These are phyloP conservation scores for Pedicia rivosa DNA, from an alignment of 2,888 invertebrate genomes.

Conservation along the genomic window DNA sequence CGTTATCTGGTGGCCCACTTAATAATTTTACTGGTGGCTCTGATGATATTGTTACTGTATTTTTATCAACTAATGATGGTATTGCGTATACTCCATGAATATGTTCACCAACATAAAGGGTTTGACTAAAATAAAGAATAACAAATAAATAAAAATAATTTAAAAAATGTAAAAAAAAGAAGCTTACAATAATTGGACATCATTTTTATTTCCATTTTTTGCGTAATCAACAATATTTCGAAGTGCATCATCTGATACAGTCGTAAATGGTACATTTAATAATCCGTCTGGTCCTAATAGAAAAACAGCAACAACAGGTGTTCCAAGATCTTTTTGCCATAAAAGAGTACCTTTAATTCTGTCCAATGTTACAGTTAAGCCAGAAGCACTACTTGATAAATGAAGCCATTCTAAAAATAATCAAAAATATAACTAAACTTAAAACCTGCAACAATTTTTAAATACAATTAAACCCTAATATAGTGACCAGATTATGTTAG, in stretches of 20 bases:
- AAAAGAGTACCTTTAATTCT: constrained; percentile 59
- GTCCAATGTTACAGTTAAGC: constrained; percentile 71
- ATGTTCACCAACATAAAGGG: constrained; percentile 81
- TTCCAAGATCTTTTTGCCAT: constrained; percentile 77
- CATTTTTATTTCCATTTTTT: constrained; percentile 40
- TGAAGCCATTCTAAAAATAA: constrained; percentile 59
- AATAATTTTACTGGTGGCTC: constrained; percentile 54
- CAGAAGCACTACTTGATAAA: constrained; percentile 79
- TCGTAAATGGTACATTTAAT: constrained; percentile 73
- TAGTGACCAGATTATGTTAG: constrained; percentile 6
- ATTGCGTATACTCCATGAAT: constrained; percentile 79
- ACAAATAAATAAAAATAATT: constrained; percentile 4
- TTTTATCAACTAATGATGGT: constrained; percentile 82
- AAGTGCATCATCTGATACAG: constrained; percentile 74
- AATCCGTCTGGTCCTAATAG: constrained; percentile 58
- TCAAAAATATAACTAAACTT: too few relatives aligned
- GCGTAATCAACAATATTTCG: constrained; percentile 48
- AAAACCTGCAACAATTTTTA: too few relatives aligned
- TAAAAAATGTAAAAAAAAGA: constrained; percentile 7
- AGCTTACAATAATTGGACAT: constrained; percentile 45
- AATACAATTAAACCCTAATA: constrained; percentile 7
- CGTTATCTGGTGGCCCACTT: constrained; percentile 46
- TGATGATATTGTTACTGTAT: constrained; percentile 64
- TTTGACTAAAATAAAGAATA: constrained; percentile 46
- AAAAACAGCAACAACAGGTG: constrained; percentile 85